Evolutionary conservation across 2,888 invertebrate genomes (phyloP).

Genomic region (Campoplex capitator): DNA sequence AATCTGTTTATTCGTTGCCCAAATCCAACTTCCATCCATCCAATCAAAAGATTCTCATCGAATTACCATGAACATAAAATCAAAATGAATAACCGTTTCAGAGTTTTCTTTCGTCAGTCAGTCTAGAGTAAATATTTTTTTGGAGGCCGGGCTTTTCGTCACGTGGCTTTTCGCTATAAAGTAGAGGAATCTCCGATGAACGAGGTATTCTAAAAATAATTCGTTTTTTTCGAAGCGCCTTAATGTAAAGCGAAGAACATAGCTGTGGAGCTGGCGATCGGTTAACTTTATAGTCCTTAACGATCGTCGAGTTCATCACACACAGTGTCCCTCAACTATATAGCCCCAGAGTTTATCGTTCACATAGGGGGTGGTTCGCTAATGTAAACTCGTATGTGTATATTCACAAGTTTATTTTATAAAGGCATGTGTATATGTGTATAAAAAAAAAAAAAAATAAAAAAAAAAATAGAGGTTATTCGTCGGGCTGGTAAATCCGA

Average conservation of each 20-base stretch:
- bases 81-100: not conserved
- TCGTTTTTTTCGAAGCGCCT: constrained; percentile 9
- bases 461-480: constrained; percentile 23
- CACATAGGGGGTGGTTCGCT: not conserved
- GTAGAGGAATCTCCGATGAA: not conserved
- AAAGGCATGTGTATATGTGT: not conserved
- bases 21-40: not conserved
- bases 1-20: not conserved
- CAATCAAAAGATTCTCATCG: not conserved
- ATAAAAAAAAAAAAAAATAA: constrained; percentile 18
- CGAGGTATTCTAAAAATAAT: constrained; percentile 27
- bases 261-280: not conserved
- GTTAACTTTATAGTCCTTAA: constrained; percentile 3
- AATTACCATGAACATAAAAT: not conserved
- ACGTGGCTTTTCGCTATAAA: constrained; percentile 12
- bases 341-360: not conserved
- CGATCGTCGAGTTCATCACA: constrained; percentile 9
- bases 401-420: not conserved
- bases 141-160: not conserved
- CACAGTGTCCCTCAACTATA: not conserved
- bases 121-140: not conserved
- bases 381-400: not conserved
- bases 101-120: not conserved
- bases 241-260: not conserved
- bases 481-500: constrained; percentile 57